A percentile compares a stretch with the other conserved stretches of the same genome.
These are phyloP conservation scores for Phyllotreta cruciferae DNA, from an alignment of 2,888 invertebrate genomes.

Conservation along the genomic window DNA sequence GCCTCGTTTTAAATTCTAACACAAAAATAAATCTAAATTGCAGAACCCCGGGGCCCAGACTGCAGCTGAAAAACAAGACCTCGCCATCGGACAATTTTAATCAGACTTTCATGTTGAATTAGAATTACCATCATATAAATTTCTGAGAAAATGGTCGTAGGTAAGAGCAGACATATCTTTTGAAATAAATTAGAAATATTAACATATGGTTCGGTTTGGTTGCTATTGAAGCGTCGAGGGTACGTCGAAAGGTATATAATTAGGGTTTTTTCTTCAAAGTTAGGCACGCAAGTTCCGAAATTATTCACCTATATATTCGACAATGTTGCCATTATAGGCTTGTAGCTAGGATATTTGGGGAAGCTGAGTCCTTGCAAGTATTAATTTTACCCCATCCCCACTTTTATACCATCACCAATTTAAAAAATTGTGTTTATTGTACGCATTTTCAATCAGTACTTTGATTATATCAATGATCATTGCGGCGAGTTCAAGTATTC, in stretches of 20 bases:
- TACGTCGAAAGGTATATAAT: constrained; percentile 22
- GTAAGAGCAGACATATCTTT: constrained; percentile 38
- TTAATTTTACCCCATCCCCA: no score
- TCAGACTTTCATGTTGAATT: constrained; percentile 45
- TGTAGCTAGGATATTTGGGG: no score
- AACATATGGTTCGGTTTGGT: constrained; percentile 37
- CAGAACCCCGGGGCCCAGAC: constrained; percentile 26
- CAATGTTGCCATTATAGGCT: background rate
- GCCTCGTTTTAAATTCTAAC: constrained; percentile 7
- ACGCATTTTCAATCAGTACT: no score
- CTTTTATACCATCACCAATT: no score
- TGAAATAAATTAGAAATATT: constrained; percentile 44
- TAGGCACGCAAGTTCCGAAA: constrained; percentile 14
- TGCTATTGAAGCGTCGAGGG: constrained; percentile 5
- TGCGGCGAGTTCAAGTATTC: no score
- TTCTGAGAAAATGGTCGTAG: constrained; percentile 42
- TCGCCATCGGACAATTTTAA: constrained; percentile 38
- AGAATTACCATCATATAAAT: constrained; percentile 41
- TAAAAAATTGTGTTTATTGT: no score
- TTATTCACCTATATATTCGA: constrained; percentile 15
- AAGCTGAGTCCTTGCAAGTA: no score
- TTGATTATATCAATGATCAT: no score
- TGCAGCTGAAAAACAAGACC: constrained; percentile 35
- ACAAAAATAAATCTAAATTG: constrained; percentile 35
- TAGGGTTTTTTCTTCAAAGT: constrained; percentile 10